Base-by-base conservation (phyloP, 2,113 vertebrate species). In the Hippocampus mohnikei region DNA sequence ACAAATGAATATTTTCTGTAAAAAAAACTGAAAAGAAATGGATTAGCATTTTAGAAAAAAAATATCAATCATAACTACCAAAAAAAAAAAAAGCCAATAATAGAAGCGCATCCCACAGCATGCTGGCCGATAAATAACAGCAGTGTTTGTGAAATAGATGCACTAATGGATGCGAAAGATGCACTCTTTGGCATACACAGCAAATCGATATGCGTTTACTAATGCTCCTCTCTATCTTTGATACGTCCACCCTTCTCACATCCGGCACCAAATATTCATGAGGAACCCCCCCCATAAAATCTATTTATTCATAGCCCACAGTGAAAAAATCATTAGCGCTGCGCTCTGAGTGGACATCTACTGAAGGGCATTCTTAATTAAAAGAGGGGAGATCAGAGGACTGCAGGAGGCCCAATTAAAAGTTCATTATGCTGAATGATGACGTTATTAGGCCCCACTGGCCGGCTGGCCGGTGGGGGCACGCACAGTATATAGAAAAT, bases 321-420 rank as follows among this genome's bases (percentile, higher is more conserved):
- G 85, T 84, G 74, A 82, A 88, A 60, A 90, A 86, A 87, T 84
- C 85, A 85, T 88, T 90, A 88, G 79, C 78, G 81, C 81, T 76
- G 82, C 81, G 80, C 73, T 77, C 48, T 69, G 80, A 81, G 70
- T 73, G 80, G 81, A 80, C 81, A 82, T 81, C 79, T 83, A 88
- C 80, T 85, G 82, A 88, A 84, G 74, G 82, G 72, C 84, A 87
- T 85, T 89, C 81, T 79, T 85, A 87, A 91, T 91, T 90, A 90
- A 87, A 90, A 82, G 77, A 88, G 77, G 81, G 66, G 81, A 84
- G 85, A 88, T 79, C 64, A 66, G 64, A 66, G 72, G 82, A 88
- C 85, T 89, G 81, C 88, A 86, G 89, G 86, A 86, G 83, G 82
- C 69, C 76, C 87, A 90, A 89, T 91, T 92, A 89, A 89, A 91